Base-by-base conservation (phyloP, 1,140 invertebrate genomes). In the Armadillidium nasatum region DNA sequence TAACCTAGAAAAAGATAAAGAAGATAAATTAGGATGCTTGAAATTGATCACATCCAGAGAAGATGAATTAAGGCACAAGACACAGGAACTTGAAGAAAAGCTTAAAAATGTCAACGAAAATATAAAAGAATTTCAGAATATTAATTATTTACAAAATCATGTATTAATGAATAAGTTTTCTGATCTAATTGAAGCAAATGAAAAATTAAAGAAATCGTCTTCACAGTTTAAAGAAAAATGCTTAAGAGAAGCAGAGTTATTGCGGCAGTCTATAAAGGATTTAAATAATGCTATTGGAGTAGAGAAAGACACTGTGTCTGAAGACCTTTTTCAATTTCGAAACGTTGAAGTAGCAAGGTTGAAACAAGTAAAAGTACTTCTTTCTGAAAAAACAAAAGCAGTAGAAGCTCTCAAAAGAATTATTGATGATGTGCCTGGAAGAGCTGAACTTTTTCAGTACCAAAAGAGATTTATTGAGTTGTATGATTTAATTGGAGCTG, bases 381-480 rank as follows among this genome's bases (percentile, higher is more conserved):
- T 60, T 13, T 1, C 50, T 15, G 50, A 13, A 19, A 60, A 60
- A 19, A 60, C 50, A 19, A 60, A 19, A 19, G 50, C 11, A 60
- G 19, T 60, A 60, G 50, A 60, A 19, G 2, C 19, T 19, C 19
- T 60, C 4, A 60, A 60, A 19, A 60, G 50, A 60, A 13, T 60
- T 60, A 60, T 60, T 19, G 96, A 98, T 84, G 93, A 95, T 82
- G 90, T 97, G 73, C 96, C 96, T 0, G 92, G 93, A 46, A 87
- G 94, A 80, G 93, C 93, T 0, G 96, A 98, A 85, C 86, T 98
- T 19, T 89, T 92, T 68, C 96, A 98, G 83, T 99, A 98, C 86
- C 95, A 98, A 84, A 89, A 92, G 82, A 87, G 96, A 81, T 98
- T 98, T 85, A 88, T 98, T 78, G 96, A 99, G 87, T 88, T 99